Conservation (phyloP, 2,113 vertebrate species). For the Oryzias woworae region DNA sequence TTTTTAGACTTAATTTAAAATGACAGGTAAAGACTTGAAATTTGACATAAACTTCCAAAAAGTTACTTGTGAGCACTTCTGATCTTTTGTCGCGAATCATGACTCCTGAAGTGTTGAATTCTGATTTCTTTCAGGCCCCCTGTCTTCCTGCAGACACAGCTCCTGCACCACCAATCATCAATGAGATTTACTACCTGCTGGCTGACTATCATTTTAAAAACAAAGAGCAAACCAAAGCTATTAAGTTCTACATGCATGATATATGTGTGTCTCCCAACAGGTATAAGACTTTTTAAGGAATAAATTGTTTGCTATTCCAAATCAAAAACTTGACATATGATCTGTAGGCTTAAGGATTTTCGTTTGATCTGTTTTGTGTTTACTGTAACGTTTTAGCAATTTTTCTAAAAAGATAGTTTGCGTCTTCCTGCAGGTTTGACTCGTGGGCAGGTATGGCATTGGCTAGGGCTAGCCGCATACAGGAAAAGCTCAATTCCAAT, state of each 20-base stretch:
- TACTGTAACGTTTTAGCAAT: no score
- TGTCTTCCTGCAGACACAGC: slow-evolving; percentile 86
- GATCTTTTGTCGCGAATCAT: background rate
- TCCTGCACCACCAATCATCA: slow-evolving; percentile 85
- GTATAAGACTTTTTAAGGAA: slow-evolving; percentile 58
- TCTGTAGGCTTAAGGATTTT: no score
- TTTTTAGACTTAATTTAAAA: no score
- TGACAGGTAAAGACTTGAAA: no score
- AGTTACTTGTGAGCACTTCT: no score
- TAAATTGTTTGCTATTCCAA: background rate
- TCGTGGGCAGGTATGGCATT: slow-evolving; percentile 99
- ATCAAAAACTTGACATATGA: no score
- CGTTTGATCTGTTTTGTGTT: no score
- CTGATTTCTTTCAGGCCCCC: slow-evolving; percentile 78
- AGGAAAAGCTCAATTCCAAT: slow-evolving; percentile 97
- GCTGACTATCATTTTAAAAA: slow-evolving; percentile 99
- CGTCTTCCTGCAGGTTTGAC: slow-evolving; percentile 84
- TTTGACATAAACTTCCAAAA: no score
- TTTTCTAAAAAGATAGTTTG: no score
- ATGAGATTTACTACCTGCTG: slow-evolving; percentile 93
- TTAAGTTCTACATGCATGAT: slow-evolving; percentile 98
- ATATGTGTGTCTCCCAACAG: slow-evolving; percentile 94
- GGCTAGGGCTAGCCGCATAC: slow-evolving; percentile 94
- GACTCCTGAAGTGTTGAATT: background rate
- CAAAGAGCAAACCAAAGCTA: slow-evolving; percentile 97